A percentile compares a stretch with the other conserved stretches of the same genome.
phyloP scores from a whole-genome alignment of 2,888 invertebrate species.

The Metallyticus violacea region DNA sequence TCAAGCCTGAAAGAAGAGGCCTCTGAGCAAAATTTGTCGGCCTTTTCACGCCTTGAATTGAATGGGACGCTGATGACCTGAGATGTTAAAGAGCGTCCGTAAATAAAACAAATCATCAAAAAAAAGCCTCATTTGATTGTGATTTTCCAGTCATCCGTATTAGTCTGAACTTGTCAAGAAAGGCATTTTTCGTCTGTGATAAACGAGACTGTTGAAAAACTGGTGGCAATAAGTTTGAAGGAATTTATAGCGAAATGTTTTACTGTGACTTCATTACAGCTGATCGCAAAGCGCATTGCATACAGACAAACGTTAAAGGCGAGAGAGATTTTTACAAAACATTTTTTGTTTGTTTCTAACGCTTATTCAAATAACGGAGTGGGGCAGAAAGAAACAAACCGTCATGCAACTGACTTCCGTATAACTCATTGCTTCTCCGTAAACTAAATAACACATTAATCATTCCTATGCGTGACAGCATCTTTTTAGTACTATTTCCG shows the following conservation, averaged over 20 bases:
- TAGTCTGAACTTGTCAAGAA: not conserved
- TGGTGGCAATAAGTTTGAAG: not conserved
- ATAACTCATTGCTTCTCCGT: not conserved
- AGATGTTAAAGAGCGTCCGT: too few relatives aligned
- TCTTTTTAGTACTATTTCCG: not conserved
- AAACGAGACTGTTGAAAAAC: not conserved
- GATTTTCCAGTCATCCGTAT: not conserved
- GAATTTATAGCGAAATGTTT: too few relatives aligned
- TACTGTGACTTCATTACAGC: too few relatives aligned
- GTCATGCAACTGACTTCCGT: not conserved
- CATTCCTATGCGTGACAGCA: not conserved
- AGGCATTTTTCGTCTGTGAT: not conserved
- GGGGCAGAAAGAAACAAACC: not conserved
- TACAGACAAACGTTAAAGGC: too few relatives aligned
- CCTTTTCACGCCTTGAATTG: too few relatives aligned
- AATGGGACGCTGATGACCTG: too few relatives aligned
- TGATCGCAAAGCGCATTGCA: not conserved
- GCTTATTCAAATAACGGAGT: not conserved
- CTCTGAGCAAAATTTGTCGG: too few relatives aligned
- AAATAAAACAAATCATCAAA: too few relatives aligned
- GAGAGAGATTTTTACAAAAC: not conserved
- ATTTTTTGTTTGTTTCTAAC: not conserved
- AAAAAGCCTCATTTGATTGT: too few relatives aligned
- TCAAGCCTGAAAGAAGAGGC: too few relatives aligned
- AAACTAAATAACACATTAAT: not conserved